Conservation (phyloP, 1,140 invertebrate species). For the Polypedilum pembai region DNA sequence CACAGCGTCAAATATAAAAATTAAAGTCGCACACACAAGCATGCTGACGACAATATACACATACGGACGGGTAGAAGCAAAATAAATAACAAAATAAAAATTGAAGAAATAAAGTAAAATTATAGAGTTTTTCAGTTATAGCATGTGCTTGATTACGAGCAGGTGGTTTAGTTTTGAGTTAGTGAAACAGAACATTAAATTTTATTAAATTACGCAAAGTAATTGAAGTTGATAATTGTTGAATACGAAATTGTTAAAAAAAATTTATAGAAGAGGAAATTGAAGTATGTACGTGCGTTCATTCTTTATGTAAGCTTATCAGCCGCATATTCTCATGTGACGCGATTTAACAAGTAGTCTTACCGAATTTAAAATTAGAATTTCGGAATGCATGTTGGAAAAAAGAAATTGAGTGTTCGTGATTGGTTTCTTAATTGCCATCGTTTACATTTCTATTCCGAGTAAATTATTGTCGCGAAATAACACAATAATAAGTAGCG, state of each 20-base stretch:
- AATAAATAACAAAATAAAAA: neutral
- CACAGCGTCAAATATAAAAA: neutral
- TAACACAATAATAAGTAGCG: neutral
- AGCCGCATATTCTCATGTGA: neutral
- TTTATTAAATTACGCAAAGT: neutral
- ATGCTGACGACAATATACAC: neutral
- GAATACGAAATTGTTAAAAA: neutral
- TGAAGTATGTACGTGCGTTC: neutral
- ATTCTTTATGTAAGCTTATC: neutral
- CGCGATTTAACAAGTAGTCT: neutral
- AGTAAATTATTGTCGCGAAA: neutral
- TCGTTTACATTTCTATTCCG: neutral
- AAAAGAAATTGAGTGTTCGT: constrained; percentile 5
- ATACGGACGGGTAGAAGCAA: neutral
- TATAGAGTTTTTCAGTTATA: neutral
- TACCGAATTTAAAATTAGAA: too few relatives aligned
- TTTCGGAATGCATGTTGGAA: too few relatives aligned
- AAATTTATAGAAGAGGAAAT: neutral
- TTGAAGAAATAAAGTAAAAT: neutral
- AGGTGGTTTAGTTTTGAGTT: neutral
- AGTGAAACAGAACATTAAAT: neutral
- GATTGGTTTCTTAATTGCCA: neutral
- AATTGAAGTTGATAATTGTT: neutral
- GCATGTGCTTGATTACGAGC: constrained; percentile 15
- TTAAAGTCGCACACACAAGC: neutral